phyloP scores from a whole-genome alignment of 2,113 vertebrate genomes.

The Hemiprocne comata region DNA sequence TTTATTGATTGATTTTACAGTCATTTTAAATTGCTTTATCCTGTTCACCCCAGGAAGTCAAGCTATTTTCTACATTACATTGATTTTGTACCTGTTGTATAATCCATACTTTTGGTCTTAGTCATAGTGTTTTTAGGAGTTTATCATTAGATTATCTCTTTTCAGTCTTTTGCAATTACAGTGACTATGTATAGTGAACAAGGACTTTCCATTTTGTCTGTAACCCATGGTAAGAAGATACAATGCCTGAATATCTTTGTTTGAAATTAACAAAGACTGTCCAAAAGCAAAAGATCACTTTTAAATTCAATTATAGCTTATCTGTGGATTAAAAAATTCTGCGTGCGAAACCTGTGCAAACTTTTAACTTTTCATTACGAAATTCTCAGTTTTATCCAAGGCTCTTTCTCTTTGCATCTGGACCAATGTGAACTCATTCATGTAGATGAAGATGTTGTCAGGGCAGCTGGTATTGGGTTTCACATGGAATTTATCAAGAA shows the following conservation, averaged over 20 bases:
- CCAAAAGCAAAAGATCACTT: neutral
- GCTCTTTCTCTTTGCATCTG: slow-evolving; percentile 7
- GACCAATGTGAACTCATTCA: neutral
- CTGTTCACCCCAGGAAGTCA: neutral
- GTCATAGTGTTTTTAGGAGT: neutral
- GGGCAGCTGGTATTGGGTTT: slow-evolving; percentile 47
- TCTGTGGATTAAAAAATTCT: neutral
- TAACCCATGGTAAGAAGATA: neutral
- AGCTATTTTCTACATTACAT: neutral
- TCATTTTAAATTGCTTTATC: neutral
- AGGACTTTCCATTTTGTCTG: neutral
- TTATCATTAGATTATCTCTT: neutral
- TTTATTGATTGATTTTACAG: neutral
- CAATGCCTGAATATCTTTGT: neutral
- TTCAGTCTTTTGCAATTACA: neutral
- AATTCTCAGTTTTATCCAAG: neutral
- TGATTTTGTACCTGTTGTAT: neutral
- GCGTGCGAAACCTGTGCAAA: neutral
- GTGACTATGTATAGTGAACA: neutral
- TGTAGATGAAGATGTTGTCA: slow-evolving; percentile 38
- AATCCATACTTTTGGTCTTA: neutral
- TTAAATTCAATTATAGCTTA: neutral
- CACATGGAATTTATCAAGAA: slow-evolving; percentile 59
- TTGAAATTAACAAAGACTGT: neutral
- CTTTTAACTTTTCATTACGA: neutral